Evolutionary conservation across 2,113 vertebrate genomes (phyloP).

Genomic region (Uria aalge): DNA sequence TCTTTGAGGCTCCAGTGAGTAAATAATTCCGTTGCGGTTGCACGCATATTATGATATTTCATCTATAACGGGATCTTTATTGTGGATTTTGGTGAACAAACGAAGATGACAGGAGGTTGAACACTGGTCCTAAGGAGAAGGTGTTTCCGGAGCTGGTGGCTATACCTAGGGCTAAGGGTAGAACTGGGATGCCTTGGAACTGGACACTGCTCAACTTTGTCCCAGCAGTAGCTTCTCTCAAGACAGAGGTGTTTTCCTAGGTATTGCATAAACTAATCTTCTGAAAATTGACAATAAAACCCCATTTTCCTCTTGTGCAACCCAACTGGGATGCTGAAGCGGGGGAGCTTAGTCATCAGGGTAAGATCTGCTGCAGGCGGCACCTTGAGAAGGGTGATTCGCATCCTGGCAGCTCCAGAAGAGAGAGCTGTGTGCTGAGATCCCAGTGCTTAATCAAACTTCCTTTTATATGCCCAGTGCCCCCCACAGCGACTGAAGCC

Average conservation of each 20-base stretch:
- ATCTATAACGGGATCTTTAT: not conserved
- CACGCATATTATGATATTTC: accelerated
- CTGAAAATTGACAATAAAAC: accelerated
- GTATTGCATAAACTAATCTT: accelerated
- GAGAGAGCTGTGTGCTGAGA: not conserved
- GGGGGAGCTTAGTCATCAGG: not conserved
- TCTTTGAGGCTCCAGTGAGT: not conserved
- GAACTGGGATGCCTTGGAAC: not conserved
- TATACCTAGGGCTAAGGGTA: not conserved
- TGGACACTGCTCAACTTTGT: accelerated
- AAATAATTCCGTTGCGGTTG: not conserved
- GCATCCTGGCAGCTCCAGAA: not conserved
- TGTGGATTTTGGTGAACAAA: not conserved
- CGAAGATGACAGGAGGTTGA: not conserved
- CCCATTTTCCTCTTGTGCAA: accelerated
- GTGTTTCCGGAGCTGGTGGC: not conserved
- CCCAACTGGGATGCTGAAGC: accelerated
- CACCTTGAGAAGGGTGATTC: not conserved
- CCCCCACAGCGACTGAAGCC: not conserved
- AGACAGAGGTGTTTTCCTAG: not conserved
- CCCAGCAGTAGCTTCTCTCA: not conserved
- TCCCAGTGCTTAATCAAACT: not conserved
- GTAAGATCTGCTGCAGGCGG: not conserved
- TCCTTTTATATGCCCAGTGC: not conserved
- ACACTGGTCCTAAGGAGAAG: accelerated